Evolutionary conservation across 2,888 invertebrate species (phyloP), one percentile per base, ranked within the genome.

Genomic region (Piscicola geometra): DNA sequence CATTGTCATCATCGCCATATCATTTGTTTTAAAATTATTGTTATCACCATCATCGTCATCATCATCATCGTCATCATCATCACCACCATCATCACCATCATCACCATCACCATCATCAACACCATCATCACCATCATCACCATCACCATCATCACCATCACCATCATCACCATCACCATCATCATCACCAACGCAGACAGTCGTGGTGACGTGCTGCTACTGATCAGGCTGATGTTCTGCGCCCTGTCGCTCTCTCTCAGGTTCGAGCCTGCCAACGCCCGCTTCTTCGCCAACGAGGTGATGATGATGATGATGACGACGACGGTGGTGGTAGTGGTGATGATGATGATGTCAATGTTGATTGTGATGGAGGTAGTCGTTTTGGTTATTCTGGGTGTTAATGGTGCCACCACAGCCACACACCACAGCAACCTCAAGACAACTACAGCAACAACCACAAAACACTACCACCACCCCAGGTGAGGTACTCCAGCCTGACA

Each of bases 261-360:
- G 81, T 99, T 96, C 84, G 99, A 99, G 86, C 99, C 99, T 0
- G 97, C 97, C 0, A 99, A 99, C 86, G 98, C 98, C 0, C 95
- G 95, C 85, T 94, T 95, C 87, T 99, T 99, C 87, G 91, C 94
- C 83, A 92, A 93, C 79, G 98, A 99, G 89, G 92, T 77, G n/a
- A n/a, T n/a, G n/a, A n/a, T n/a, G n/a, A n/a, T n/a, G n/a, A n/a
- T n/a, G n/a, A n/a, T n/a, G n/a, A n/a, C n/a, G n/a, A n/a, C n/a
- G n/a, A n/a, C n/a, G n/a, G n/a, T n/a, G n/a, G n/a, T n/a, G n/a
- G n/a, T n/a, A n/a, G n/a, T n/a, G n/a, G n/a, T n/a, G n/a, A n/a
- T n/a, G n/a, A n/a, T n/a, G n/a, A n/a, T n/a, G n/a, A n/a, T n/a
- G n/a, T n/a, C n/a, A n/a, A n/a, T n/a, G n/a, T n/a, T n/a, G n/a